phyloP scores from a whole-genome alignment of 2,888 invertebrate species.

The Drosophila mercatorum region DNA sequence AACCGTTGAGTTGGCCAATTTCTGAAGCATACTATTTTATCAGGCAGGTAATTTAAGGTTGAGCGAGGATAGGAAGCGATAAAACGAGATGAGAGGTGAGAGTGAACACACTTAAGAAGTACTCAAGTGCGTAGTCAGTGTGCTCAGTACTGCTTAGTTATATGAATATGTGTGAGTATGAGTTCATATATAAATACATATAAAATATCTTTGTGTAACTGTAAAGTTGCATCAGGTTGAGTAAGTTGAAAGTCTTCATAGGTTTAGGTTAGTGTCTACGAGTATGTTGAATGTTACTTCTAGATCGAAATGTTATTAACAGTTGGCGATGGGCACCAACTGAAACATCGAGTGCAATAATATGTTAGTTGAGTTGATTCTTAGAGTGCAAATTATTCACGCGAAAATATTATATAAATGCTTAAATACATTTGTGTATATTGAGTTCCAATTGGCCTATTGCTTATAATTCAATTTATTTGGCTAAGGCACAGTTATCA shows the following conservation, averaged over 20 bases:
- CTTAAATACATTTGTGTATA: not conserved
- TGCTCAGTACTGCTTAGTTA: not conserved
- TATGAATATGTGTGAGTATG: not conserved
- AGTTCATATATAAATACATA: constrained; percentile 13
- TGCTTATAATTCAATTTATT: constrained; percentile 26
- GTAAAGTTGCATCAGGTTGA: constrained; percentile 36
- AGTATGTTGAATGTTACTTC: constrained; percentile 46
- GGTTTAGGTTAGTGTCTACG: constrained; percentile 38
- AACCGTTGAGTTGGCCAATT: constrained; percentile 8
- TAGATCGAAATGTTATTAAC: constrained; percentile 43
- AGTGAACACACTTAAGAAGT: constrained; percentile 34
- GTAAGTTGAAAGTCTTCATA: constrained; percentile 42
- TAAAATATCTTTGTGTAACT: constrained; percentile 15
- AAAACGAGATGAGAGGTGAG: not conserved
- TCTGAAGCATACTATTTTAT: constrained; percentile 37
- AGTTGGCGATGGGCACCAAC: constrained; percentile 26
- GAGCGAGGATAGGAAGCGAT: not conserved
- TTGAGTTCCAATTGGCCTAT: constrained; percentile 9
- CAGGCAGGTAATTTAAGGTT: constrained; percentile 10
- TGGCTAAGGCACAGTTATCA: constrained; percentile 14
- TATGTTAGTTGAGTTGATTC: constrained; percentile 34
- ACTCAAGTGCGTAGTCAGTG: constrained; percentile 28
- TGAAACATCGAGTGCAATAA: constrained; percentile 40
- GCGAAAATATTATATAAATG: constrained; percentile 8
- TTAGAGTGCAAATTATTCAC: constrained; percentile 1